Evolutionary conservation across 2,797 vertebrate species (phyloP).

Genomic region (Mormyrops boulengeri): DNA sequence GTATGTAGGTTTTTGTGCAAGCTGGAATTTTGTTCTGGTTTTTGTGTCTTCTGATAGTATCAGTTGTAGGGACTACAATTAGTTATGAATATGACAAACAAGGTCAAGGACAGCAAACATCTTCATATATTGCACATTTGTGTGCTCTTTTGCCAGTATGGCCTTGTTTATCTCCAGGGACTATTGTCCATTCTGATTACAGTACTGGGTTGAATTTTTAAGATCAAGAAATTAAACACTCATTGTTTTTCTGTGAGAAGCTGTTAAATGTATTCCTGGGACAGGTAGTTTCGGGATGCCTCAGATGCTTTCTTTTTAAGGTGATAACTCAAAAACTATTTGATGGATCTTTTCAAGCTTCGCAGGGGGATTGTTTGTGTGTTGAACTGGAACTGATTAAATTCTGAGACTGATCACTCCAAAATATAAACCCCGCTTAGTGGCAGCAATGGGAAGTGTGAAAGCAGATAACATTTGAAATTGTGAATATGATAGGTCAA

Average conservation of each 20-base stretch:
- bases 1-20: conserved; percentile 1
- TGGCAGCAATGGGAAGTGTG: neutral
- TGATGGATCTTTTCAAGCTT: neutral
- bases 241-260: neutral
- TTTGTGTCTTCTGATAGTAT: neutral
- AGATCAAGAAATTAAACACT: neutral
- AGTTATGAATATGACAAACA: neutral
- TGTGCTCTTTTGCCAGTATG: neutral
- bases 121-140: neutral
- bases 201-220: neutral
- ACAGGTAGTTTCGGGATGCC: neutral
- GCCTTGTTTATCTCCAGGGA: neutral
- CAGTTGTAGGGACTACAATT: neutral
- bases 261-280: neutral
- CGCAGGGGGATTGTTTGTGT: neutral
- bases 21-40: neutral
- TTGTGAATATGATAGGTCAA: neutral
- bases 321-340: neutral
- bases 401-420: neutral
- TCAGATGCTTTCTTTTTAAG: neutral
- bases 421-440: neutral
- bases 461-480: neutral
- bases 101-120: neutral
- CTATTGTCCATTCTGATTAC: neutral
- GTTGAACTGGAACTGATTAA: neutral